phyloP scores from a whole-genome alignment of 2,888 invertebrate species.

The Drosophila picticornis region DNA sequence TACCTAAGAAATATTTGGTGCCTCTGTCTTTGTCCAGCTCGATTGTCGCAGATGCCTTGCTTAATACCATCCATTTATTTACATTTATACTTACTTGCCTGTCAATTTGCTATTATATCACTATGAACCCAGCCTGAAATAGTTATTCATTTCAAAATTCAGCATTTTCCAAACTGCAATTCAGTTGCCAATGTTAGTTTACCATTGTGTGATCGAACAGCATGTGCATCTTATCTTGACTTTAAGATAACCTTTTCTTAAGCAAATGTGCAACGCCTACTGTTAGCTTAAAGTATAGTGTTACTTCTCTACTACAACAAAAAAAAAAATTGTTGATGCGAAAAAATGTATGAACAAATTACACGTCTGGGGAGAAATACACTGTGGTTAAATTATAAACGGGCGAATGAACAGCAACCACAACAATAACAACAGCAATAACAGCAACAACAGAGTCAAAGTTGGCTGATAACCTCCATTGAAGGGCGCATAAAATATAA shows the following conservation, averaged over 20 bases:
- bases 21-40: too few species aligned
- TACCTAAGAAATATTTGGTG: background rate
- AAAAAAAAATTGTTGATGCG: background rate
- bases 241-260: constrained; percentile 36
- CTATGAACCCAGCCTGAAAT: background rate
- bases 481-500: constrained; percentile 57
- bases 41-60: background rate
- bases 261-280: constrained; percentile 46
- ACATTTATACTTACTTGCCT: background rate
- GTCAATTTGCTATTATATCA: background rate
- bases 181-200: background rate
- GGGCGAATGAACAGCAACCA: constrained; percentile 71
- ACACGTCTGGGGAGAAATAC: constrained; percentile 52
- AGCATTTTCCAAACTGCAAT: background rate
- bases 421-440: constrained; percentile 35
- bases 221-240: constrained; percentile 27
- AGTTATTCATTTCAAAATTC: background rate
- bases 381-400: constrained; percentile 75
- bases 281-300: constrained; percentile 61
- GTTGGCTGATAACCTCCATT: constrained; percentile 58
- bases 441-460: constrained; percentile 9
- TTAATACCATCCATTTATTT: too few species aligned
- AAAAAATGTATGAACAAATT: constrained; percentile 49
- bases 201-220: background rate
- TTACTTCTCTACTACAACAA: constrained; percentile 51